These are phyloP conservation scores for Drosophila suboccidentalis DNA, from an alignment of 2,888 invertebrate species.

Conservation along the genomic window DNA sequence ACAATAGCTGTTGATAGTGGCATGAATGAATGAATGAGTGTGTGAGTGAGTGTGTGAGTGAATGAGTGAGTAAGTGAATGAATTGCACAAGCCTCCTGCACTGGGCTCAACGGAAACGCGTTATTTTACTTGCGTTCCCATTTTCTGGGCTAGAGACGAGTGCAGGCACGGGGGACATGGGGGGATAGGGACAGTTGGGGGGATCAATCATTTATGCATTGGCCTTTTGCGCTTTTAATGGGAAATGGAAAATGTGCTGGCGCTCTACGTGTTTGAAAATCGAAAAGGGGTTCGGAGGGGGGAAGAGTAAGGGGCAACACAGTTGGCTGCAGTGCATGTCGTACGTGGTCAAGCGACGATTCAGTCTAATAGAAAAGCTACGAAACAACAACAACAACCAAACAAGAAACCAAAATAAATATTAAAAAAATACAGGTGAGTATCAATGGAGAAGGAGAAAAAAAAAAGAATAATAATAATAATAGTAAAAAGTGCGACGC, in stretches of 20 bases:
- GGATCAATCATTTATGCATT: slow-evolving; percentile 77
- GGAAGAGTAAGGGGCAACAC: slow-evolving; percentile 10
- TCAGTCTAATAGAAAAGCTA: slow-evolving; percentile 73
- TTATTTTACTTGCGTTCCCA: slow-evolving; percentile 30
- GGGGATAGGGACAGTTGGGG: neutral
- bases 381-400: slow-evolving; percentile 8
- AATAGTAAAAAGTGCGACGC: slow-evolving; percentile 75
- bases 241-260: slow-evolving; percentile 73
- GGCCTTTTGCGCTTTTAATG: slow-evolving; percentile 76
- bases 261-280: slow-evolving; percentile 75
- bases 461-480: slow-evolving; percentile 19
- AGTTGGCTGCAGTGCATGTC: slow-evolving; percentile 46
- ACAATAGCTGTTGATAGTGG: slow-evolving; percentile 64
- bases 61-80: slow-evolving; percentile 56
- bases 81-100: slow-evolving; percentile 45
- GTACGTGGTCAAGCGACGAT: slow-evolving; percentile 75
- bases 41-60: slow-evolving; percentile 40
- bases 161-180: neutral
- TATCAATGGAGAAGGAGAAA: slow-evolving; percentile 11
- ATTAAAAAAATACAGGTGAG: slow-evolving; percentile 40
- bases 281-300: slow-evolving; percentile 37
- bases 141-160: slow-evolving; percentile 3
- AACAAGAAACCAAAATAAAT: slow-evolving; percentile 6
- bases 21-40: slow-evolving; percentile 61
- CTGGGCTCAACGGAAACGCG: slow-evolving; percentile 40